These are phyloP conservation scores for Dipodomys stephensi DNA, from an alignment of 2,113 vertebrate species.

Conservation along the genomic window DNA sequence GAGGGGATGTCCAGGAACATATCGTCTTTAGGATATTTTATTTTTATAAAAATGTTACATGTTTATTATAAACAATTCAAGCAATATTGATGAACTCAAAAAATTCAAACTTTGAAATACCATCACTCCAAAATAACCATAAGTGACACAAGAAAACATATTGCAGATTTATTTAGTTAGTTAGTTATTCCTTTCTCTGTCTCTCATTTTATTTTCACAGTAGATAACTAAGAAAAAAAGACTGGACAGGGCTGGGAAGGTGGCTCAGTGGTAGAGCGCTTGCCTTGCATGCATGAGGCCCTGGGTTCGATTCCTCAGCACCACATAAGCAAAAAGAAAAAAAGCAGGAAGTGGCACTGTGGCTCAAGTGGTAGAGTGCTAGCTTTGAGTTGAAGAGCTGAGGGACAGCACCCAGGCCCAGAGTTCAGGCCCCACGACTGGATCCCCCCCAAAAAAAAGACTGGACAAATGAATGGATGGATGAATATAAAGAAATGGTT, in stretches of 20 bases:
- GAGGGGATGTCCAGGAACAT: background rate
- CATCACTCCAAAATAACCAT: conserved; percentile 12
- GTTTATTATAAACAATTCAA: conserved; percentile 45
- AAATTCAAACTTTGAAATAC: conserved; percentile 4
- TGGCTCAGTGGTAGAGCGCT: too few relatives aligned
- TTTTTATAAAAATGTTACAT: background rate
- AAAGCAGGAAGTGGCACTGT: too few relatives aligned
- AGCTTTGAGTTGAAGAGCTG: too few relatives aligned
- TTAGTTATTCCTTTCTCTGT: background rate
- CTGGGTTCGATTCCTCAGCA: too few relatives aligned
- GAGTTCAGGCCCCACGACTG: too few relatives aligned
- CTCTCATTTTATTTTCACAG: background rate
- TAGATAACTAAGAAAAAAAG: background rate
- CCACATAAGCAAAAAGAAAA: too few relatives aligned
- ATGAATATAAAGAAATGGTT: conserved; percentile 16
- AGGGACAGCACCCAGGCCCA: too few relatives aligned
- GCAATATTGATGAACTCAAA: background rate
- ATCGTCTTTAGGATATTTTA: background rate
- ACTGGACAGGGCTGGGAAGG: too few relatives aligned
- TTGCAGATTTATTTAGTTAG: background rate
- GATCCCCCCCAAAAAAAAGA: background rate
- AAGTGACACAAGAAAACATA: background rate
- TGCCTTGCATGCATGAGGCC: too few relatives aligned
- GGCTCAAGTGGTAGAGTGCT: too few relatives aligned
- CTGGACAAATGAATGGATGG: background rate